phyloP scores from a whole-genome alignment of 1,140 invertebrate genomes.

The Teleogryllus occipitalis region DNA sequence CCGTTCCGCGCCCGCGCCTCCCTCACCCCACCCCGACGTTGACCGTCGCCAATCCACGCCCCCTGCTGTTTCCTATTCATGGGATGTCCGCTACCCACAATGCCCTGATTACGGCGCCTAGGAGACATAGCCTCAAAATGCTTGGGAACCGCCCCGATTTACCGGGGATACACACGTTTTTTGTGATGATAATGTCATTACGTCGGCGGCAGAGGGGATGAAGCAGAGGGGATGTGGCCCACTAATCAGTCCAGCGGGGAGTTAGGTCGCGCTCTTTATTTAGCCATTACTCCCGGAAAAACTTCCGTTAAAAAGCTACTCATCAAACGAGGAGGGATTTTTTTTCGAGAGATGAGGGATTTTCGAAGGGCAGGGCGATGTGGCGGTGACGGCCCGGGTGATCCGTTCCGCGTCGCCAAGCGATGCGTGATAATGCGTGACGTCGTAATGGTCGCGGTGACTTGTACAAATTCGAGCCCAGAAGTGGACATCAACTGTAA shows the following conservation, averaged over 20 bases:
- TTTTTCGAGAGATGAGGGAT: slow-evolving; percentile 1
- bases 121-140: background rate
- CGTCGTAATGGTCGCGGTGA: background rate
- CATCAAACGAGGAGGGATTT: background rate
- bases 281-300: background rate
- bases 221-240: background rate
- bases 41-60: no score
- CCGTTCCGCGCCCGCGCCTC: no score
- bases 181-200: slow-evolving; percentile 2
- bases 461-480: background rate
- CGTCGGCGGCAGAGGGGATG: background rate
- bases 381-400: background rate
- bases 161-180: background rate
- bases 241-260: background rate
- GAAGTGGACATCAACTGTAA: no score
- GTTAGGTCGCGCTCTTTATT: background rate
- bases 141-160: background rate
- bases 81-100: background rate
- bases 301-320: background rate
- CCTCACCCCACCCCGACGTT: no score
- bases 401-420: background rate
- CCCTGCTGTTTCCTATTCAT: background rate
- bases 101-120: background rate
- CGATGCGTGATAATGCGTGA: background rate
- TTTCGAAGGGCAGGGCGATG: background rate